Conservation (phyloP, 2,113 vertebrate species). For the Sprattus sprattus region DNA sequence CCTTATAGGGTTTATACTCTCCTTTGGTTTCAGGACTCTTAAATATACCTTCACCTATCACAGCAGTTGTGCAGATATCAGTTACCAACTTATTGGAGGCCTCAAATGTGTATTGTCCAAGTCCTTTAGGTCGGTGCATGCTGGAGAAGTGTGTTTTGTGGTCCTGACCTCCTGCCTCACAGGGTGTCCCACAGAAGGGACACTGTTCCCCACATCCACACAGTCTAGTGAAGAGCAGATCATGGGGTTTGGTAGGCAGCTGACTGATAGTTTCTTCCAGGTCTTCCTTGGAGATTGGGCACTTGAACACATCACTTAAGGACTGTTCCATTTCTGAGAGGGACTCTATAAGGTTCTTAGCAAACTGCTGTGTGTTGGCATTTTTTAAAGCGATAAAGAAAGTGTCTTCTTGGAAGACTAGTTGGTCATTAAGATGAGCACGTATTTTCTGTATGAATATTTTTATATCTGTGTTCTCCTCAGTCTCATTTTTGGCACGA, state of each 20-base stretch:
- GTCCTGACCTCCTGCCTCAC: too few relatives aligned
- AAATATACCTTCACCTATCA: constrained; percentile 1
- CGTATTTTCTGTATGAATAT: not conserved
- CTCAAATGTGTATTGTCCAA: accelerated
- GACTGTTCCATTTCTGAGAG: not conserved
- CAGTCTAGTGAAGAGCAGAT: constrained; percentile 57
- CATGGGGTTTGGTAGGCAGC: constrained; percentile 54
- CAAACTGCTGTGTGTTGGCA: not conserved
- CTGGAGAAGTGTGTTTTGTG: constrained; percentile 37
- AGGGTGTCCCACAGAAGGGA: constrained; percentile 46
- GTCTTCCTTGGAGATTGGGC: not conserved
- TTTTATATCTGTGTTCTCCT: not conserved
- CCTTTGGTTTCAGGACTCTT: too few relatives aligned
- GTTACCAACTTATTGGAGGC: accelerated
- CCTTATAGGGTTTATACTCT: too few relatives aligned
- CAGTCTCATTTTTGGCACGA: not conserved
- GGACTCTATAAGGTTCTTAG: not conserved
- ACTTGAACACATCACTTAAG: not conserved
- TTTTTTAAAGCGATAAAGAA: too few relatives aligned
- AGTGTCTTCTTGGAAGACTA: not conserved
- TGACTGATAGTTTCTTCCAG: constrained; percentile 35
- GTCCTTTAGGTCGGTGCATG: constrained; percentile 59
- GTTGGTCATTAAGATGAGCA: not conserved
- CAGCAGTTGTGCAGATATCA: constrained; percentile 51
- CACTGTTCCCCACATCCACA: constrained; percentile 68